Evolutionary conservation across 2,113 vertebrate species (phyloP), one percentile per base, ranked within the genome.

Genomic region (Erpornis zantholeuca): DNA sequence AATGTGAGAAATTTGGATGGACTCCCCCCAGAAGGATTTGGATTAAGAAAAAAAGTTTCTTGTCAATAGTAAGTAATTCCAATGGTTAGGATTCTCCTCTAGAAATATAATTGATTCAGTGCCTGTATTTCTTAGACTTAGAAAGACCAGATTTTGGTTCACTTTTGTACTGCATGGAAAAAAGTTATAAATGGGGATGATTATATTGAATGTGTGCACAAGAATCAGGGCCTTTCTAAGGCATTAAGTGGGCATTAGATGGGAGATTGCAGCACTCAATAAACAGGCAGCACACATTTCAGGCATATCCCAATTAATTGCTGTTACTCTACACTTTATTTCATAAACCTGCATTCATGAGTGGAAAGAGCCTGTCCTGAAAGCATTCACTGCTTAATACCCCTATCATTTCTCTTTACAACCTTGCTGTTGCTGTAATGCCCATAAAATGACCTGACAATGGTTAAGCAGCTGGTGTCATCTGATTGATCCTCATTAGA

Each of bases 331-430:
- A 28, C 3, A 16, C 64, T 92, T 77, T 10, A 27, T 90, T 86
- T 66, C 86, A 70, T 53, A 89, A 90, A 44, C 15, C 77, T 92
- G 68, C 22, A 38, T 52, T 86, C 53, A 36, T 19, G 61, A 75
- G 28, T 57, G n/a, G 64, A 56, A 96, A 92, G 50, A 54, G 65
- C 65, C 82, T 81, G 53, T 91, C 49, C 45, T 92, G 75, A 76
- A 94, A 90, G 54, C 9, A 87, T 66, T 87, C 84, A 86, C 61
- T 79, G 29, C 44, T 79, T 91, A 92, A 69, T 70, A 72, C 16
- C 59, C 64, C 73, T 75, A 13, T 85, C 33, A 85, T 95, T 85
- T 91, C 70, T 73, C 73, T 87, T 92, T 94, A 88, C 44, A 90
- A 29, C 49, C 70, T 81, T 5, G 8, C 57, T 85, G 65, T 79